These are phyloP conservation scores for Trichechus manatus DNA, from an alignment of 2,113 vertebrate species.

Conservation along the genomic window DNA sequence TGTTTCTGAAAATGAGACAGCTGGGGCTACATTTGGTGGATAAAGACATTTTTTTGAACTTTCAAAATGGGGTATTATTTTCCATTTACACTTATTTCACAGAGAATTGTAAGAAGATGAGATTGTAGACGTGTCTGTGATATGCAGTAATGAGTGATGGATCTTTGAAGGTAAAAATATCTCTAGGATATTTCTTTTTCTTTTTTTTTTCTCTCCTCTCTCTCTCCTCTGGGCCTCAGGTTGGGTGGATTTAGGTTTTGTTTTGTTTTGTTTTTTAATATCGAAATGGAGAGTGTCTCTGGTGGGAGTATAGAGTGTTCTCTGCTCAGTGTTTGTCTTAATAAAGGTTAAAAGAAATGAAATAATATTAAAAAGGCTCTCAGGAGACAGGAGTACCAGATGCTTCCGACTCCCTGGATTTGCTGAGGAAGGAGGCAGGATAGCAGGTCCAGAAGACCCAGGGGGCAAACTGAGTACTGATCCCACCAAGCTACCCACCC, in stretches of 20 bases:
- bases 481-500: background rate
- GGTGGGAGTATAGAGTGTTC: slow-evolving; percentile 77
- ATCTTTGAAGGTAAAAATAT: slow-evolving; percentile 85
- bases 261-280: slow-evolving; percentile 84
- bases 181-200: slow-evolving; percentile 75
- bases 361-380: slow-evolving; percentile 84
- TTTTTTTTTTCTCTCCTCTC: background rate
- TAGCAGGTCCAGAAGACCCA: background rate
- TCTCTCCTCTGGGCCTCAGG: slow-evolving; percentile 72
- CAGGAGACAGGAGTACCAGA: slow-evolving; percentile 70
- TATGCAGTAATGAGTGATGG: slow-evolving; percentile 83
- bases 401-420: slow-evolving; percentile 58
- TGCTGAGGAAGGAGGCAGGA: background rate
- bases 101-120: slow-evolving; percentile 80
- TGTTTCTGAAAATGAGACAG: slow-evolving; percentile 82
- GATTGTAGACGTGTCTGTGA: slow-evolving; percentile 74
- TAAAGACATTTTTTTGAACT: slow-evolving; percentile 78
- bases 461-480: background rate
- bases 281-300: slow-evolving; percentile 81
- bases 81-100: slow-evolving; percentile 73
- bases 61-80: slow-evolving; percentile 83
- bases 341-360: slow-evolving; percentile 86
- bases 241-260: slow-evolving; percentile 77
- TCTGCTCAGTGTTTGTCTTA: slow-evolving; percentile 84
- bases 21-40: slow-evolving; percentile 74